Evolutionary conservation across 2,888 invertebrate genomes (phyloP).

Genomic region (Aelia acuminata): DNA sequence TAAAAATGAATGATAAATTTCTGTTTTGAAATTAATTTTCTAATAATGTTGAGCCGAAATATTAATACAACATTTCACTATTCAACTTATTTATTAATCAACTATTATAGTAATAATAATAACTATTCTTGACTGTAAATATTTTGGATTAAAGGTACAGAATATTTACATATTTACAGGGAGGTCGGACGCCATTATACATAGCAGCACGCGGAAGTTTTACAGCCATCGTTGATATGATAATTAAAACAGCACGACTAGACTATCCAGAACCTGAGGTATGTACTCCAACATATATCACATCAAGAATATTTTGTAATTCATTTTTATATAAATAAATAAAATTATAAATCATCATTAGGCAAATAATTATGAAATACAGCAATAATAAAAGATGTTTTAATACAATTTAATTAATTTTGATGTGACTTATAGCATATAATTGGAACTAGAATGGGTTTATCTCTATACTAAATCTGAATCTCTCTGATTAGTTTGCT

Average conservation of each 20-base stretch:
- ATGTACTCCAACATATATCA: neutral
- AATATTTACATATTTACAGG: slow-evolving; percentile 69
- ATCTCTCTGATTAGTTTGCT: no score
- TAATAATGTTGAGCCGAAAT: neutral
- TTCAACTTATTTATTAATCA: neutral
- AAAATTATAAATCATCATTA: neutral
- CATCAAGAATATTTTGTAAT: neutral
- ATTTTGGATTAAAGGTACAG: neutral
- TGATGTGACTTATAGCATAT: no score
- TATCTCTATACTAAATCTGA: no score
- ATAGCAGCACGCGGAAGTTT: slow-evolving; percentile 86
- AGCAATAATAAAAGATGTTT: no score
- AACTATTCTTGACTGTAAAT: neutral
- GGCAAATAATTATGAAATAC: neutral
- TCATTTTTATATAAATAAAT: neutral
- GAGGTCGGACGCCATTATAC: slow-evolving; percentile 80
- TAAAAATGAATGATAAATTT: no score
- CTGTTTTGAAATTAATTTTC: no score
- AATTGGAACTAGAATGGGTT: no score
- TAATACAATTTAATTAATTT: no score
- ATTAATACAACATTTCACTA: neutral
- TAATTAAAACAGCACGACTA: slow-evolving; percentile 81
- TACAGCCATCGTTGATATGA: slow-evolving; percentile 86
- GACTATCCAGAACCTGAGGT: slow-evolving; percentile 75
- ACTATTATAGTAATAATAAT: neutral